Base-by-base conservation (phyloP, 2,797 vertebrate species). In the Cephalopachus bancanus region DNA sequence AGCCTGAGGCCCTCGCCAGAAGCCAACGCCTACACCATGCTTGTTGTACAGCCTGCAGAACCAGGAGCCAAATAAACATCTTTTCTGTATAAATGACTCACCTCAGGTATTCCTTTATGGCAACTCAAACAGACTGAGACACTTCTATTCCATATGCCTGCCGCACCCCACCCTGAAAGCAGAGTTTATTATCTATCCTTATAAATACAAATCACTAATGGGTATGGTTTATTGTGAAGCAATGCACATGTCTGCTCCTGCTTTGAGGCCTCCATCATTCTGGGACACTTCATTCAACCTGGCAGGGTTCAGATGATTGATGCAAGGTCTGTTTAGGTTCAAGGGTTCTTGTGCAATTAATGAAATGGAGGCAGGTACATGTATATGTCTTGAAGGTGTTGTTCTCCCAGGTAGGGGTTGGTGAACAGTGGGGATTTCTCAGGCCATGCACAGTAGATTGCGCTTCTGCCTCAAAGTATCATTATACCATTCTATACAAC, bases 131-230 rank as follows among this genome's bases (percentile, higher is more conserved):
- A 57, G 30, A 33, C 19, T 0, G 55, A 79, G 30, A 79, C 22
- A 12, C 20, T 79, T 71, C 44, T 91, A 24, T 44, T 95, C 57
- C 8, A 64, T 53, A 78, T 33, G 49, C 59, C 64, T 81, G 9
- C 22, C 93, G 49, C 83, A 72, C 4, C 12, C 53, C 59, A 86
- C 19, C 33, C 69, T 79, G 72, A 12, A 86, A 28, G 12, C 33
- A 67, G 19, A 67, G 12, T 55, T 65, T 74, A 92, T 60, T n/a
- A 60, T 69, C 26, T n/a, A 55, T 69, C 30, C 26, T 90, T 88
- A 10, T 80, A 84, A 89, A 92, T n/a, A 28, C 14, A 75, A 79
- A 55, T 89, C 51, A 80, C 37, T 51, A 33, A 84, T 7, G 11
- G 37, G 17, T 16, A 75, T 57, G 60, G 44, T 26, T 94, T 83